Conservation (phyloP, 1,140 invertebrate species). For the Drosophila auraria region DNA sequence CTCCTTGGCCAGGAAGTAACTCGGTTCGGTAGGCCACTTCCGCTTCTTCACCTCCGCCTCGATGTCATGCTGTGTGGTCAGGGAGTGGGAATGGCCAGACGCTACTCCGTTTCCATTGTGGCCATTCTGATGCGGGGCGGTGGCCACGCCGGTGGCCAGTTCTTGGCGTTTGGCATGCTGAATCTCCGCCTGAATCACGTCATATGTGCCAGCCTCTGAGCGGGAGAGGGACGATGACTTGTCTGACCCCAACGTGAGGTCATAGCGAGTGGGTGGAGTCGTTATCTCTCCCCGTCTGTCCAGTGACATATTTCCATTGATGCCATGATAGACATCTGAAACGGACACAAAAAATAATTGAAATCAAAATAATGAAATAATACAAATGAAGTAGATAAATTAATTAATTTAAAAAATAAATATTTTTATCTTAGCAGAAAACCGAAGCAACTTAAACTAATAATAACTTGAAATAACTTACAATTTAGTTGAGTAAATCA, state of each 20-base stretch:
- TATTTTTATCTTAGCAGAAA: not conserved
- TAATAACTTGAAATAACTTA: not conserved
- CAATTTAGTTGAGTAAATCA: not conserved
- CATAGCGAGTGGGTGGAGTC: constrained; percentile 73
- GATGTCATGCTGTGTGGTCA: constrained; percentile 43
- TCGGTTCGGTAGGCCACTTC: constrained; percentile 91
- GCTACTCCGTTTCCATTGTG: constrained; percentile 60
- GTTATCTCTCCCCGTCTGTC: constrained; percentile 81
- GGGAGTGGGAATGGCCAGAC: constrained; percentile 15
- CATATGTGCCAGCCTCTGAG: constrained; percentile 84
- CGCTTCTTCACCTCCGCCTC: constrained; percentile 78
- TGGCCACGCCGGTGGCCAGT: constrained; percentile 71
- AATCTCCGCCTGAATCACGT: constrained; percentile 81
- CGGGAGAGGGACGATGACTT: constrained; percentile 84
- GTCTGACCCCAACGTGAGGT: constrained; percentile 81
- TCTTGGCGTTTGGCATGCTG: constrained; percentile 81
- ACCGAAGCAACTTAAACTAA: not conserved
- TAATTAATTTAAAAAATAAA: not conserved
- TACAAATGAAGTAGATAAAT: constrained; percentile 6
- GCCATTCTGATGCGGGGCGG: constrained; percentile 54
- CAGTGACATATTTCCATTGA: constrained; percentile 84
- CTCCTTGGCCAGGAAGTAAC: constrained; percentile 97
- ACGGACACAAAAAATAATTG: constrained; percentile 4
- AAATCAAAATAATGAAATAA: constrained; percentile 26
- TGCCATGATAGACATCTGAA: constrained; percentile 80